Evolutionary conservation across 2,888 invertebrate genomes (phyloP).

Genomic region (Ditylenchus weischeri): DNA sequence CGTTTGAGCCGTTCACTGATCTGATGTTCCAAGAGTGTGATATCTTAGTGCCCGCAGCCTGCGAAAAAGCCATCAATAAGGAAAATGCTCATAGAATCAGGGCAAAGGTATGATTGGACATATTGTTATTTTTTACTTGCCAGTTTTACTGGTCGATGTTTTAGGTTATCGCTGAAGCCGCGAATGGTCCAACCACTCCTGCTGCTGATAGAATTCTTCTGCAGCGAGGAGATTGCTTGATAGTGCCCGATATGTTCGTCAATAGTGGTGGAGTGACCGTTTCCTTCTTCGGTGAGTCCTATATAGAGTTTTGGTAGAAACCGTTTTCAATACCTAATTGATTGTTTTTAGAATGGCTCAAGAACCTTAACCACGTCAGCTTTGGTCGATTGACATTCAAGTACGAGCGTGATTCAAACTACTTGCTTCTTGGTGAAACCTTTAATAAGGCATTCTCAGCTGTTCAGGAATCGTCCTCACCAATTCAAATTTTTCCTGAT

Average conservation of each 20-base stretch:
- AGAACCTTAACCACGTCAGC: slow-evolving; percentile 94
- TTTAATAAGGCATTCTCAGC: too few relatives aligned
- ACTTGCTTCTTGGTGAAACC: slow-evolving; percentile 80
- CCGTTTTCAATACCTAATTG: slow-evolving; percentile 77
- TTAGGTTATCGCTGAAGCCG: slow-evolving; percentile 88
- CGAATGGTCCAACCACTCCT: slow-evolving; percentile 93
- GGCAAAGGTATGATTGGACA: slow-evolving; percentile 71
- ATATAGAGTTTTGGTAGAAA: neutral
- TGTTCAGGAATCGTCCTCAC: too few relatives aligned
- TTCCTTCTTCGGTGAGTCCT: slow-evolving; percentile 73
- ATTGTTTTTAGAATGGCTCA: slow-evolving; percentile 75
- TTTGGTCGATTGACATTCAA: slow-evolving; percentile 88
- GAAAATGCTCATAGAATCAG: slow-evolving; percentile 84
- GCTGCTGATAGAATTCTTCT: slow-evolving; percentile 86
- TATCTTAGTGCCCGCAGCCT: slow-evolving; percentile 91
- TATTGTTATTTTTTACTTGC: neutral
- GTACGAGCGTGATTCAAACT: slow-evolving; percentile 87
- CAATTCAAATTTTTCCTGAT: too few relatives aligned
- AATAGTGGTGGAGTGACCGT: slow-evolving; percentile 89
- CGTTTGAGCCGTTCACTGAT: slow-evolving; percentile 67
- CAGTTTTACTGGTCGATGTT: neutral
- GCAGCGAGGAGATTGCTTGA: slow-evolving; percentile 75
- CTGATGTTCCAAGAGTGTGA: slow-evolving; percentile 88
- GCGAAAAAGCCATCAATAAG: slow-evolving; percentile 85
- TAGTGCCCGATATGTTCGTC: slow-evolving; percentile 78